These are phyloP conservation scores for Pristionchus arcanus DNA, from an alignment of 2,888 invertebrate genomes.

Conservation along the genomic window DNA sequence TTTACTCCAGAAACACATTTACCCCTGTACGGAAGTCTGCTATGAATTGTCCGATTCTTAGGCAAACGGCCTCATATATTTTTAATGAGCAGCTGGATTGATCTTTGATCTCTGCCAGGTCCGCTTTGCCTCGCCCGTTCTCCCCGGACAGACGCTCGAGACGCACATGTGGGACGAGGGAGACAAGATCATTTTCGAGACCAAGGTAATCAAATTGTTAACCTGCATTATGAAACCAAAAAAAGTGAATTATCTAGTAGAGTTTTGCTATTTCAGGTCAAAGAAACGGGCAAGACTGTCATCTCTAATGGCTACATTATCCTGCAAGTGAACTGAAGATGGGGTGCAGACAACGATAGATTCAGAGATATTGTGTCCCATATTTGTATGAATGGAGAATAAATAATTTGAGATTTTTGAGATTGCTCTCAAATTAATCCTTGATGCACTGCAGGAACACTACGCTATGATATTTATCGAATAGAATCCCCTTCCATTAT, in stretches of 20 bases:
- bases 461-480: too few species aligned
- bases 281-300: slow-evolving; percentile 89
- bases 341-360: neutral
- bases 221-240: too few species aligned
- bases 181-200: slow-evolving; percentile 90
- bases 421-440: too few species aligned
- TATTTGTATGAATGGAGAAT: too few species aligned
- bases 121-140: slow-evolving; percentile 93
- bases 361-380: too few species aligned
- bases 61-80: too few species aligned
- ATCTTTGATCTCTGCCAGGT: slow-evolving; percentile 89
- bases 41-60: too few species aligned
- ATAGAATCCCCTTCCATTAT: neutral
- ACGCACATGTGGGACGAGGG: slow-evolving; percentile 95
- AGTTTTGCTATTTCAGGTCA: slow-evolving; percentile 74
- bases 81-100: neutral
- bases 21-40: too few species aligned
- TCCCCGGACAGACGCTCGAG: slow-evolving; percentile 93
- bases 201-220: too few species aligned
- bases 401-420: too few species aligned
- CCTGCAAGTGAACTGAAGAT: slow-evolving; percentile 13
- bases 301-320: slow-evolving; percentile 84
- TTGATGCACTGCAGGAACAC: too few species aligned
- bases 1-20: too few species aligned
- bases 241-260: neutral